Percentiles rank a stretch among this genome's conserved stretches.
These are phyloP conservation scores for Lytechinus pictus DNA, from an alignment of 35 echinoderm and acorn worm species.

Conservation along the genomic window DNA sequence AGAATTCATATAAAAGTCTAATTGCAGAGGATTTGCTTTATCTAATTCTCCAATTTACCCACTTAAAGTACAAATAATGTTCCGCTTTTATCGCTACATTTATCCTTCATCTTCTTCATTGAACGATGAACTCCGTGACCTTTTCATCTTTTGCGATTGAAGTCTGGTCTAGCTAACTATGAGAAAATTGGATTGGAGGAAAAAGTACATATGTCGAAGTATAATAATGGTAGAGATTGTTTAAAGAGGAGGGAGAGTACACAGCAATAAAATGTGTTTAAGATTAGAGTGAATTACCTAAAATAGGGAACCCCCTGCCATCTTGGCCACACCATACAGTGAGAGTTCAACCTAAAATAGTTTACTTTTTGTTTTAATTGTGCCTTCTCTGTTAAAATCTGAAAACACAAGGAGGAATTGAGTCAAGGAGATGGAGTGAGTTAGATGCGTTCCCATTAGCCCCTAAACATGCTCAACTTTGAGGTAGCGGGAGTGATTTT, in stretches of 20 bases:
- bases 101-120: neutral
- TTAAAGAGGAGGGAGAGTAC: neutral
- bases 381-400: neutral
- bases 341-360: slow-evolving; percentile 12
- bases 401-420: neutral
- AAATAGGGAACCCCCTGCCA: slow-evolving; percentile 36
- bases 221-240: neutral
- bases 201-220: slow-evolving; percentile 17
- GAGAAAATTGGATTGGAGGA: neutral
- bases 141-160: slow-evolving; percentile 4
- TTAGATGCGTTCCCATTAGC: too few relatives aligned
- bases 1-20: neutral
- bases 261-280: slow-evolving; percentile 3
- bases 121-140: neutral
- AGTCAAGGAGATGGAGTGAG: neutral
- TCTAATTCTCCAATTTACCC: neutral
- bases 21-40: neutral
- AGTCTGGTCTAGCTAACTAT: neutral
- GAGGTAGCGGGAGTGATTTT: too few relatives aligned
- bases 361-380: slow-evolving; percentile 21
- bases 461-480: too few relatives aligned
- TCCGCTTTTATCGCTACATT: neutral
- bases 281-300: slow-evolving; percentile 18
- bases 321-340: slow-evolving; percentile 7
- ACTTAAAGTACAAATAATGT: slow-evolving; percentile 1